These are phyloP conservation scores for Crepidodera aurea DNA, from an alignment of 2,888 invertebrate species.

Conservation along the genomic window DNA sequence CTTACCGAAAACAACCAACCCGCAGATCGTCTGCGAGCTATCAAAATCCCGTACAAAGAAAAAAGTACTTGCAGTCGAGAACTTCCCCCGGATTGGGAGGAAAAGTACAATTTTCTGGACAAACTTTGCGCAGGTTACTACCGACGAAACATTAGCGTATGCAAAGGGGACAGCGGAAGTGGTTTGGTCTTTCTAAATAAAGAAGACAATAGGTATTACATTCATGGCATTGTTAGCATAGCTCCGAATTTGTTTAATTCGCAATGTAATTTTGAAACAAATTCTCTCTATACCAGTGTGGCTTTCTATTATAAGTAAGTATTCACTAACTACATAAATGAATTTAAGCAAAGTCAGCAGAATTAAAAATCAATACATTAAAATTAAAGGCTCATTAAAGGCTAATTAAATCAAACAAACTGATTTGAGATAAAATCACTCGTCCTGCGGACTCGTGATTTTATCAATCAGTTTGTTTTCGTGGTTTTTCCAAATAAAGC, in stretches of 20 bases:
- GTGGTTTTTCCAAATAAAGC: too few relatives aligned
- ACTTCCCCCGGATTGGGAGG: conserved; percentile 33
- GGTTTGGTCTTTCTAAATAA: conserved; percentile 36
- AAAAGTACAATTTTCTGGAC: conserved; percentile 35
- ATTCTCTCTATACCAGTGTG: conserved; percentile 37
- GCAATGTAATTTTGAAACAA: conserved; percentile 35
- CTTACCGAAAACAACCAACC: conserved; percentile 25
- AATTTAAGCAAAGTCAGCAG: too few relatives aligned
- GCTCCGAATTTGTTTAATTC: conserved; percentile 25
- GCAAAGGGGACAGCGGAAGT: conserved; percentile 39
- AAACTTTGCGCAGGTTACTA: conserved; percentile 41
- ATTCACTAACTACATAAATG: too few relatives aligned
- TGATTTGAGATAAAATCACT: too few relatives aligned
- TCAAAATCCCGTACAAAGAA: conserved; percentile 39
- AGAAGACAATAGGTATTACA: conserved; percentile 38
- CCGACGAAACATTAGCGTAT: conserved; percentile 33
- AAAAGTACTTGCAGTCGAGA: conserved; percentile 33
- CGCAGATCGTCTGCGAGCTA: conserved; percentile 32
- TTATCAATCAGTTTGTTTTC: too few relatives aligned
- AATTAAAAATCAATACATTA: too few relatives aligned
- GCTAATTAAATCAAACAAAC: too few relatives aligned
- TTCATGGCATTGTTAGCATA: conserved; percentile 39
- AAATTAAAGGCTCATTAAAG: too few relatives aligned
- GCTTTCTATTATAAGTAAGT: conserved; percentile 29
- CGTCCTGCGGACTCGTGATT: too few relatives aligned